A percentile compares a stretch with the other conserved stretches of the same genome.
These are phyloP conservation scores for Channallabes apus DNA, from an alignment of 2,797 vertebrate genomes.

Conservation along the genomic window DNA sequence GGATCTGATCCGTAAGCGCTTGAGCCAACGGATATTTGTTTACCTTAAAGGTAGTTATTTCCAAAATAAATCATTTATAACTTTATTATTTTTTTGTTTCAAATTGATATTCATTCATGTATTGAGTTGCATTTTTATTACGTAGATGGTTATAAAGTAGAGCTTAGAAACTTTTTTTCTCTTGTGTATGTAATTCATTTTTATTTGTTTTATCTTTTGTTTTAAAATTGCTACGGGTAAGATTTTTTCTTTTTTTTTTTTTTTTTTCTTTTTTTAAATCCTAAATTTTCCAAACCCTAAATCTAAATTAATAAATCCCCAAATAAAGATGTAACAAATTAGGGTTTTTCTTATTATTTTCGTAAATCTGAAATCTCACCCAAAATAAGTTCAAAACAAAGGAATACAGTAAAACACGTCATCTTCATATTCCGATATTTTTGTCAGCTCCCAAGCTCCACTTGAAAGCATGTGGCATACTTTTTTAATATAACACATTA, in stretches of 20 bases:
- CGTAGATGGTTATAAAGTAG: neutral
- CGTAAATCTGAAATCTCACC: neutral
- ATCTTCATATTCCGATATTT: neutral
- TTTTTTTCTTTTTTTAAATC: neutral
- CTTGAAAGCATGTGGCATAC: neutral
- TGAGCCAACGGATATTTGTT: conserved; percentile 80
- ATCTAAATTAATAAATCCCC: neutral
- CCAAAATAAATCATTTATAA: neutral
- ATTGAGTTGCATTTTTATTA: neutral
- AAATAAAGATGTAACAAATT: neutral
- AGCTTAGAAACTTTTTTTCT: neutral
- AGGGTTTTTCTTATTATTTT: neutral
- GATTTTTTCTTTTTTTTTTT: neutral
- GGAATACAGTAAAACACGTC: neutral
- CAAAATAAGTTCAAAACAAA: neutral
- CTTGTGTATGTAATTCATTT: neutral
- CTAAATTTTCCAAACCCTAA: neutral
- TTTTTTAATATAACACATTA: neutral
- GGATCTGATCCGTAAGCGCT: conserved; percentile 86
- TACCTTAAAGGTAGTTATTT: conserved; percentile 69
- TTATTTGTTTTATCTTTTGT: neutral
- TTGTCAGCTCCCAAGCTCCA: neutral
- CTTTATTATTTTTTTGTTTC: neutral
- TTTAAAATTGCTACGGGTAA: neutral
- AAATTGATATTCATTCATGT: neutral